A percentile compares a stretch with the other conserved stretches of the same genome.
Conservation (phyloP, 2,888 invertebrate species). For the Altica lythri region DNA sequence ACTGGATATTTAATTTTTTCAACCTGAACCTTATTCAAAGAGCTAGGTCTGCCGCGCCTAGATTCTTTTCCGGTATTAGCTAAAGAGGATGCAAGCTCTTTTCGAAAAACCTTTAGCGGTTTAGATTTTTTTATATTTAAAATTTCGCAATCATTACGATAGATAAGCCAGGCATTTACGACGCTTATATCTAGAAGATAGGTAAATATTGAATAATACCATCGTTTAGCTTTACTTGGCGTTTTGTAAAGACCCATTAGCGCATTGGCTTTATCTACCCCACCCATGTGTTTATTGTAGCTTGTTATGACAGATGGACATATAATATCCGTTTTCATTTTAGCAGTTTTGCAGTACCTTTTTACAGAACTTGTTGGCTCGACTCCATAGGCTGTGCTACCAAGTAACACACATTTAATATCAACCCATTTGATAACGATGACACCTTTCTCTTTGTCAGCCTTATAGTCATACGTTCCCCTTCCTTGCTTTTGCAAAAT, state of each 20-base stretch:
- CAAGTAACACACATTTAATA: conserved; percentile 3
- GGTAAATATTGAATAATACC: conserved; percentile 11
- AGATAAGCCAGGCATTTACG: conserved; percentile 9
- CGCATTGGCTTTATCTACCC: background rate
- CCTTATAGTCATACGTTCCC: background rate
- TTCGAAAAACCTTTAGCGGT: conserved; percentile 1
- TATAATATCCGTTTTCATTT: background rate
- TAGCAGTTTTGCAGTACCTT: background rate
- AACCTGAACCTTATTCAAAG: conserved; percentile 8
- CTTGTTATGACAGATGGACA: background rate
- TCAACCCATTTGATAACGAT: no score
- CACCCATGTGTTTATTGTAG: conserved; percentile 7
- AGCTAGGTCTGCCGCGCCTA: conserved; percentile 1
- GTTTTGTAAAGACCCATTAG: conserved; percentile 4
- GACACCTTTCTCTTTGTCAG: conserved; percentile 6
- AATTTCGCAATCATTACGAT: conserved; percentile 4
- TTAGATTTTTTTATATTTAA: conserved; percentile 6
- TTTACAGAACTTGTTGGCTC: background rate
- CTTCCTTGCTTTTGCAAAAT: background rate
- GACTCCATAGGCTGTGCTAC: background rate
- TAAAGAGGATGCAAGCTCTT: no score
- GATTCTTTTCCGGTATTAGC: background rate
- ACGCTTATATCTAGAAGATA: conserved; percentile 9
- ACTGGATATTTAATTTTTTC: conserved; percentile 4
- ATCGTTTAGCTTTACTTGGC: conserved; percentile 7